Evolutionary conservation across 2,797 vertebrate species (phyloP).

Genomic region (Melopsittacus undulatus): DNA sequence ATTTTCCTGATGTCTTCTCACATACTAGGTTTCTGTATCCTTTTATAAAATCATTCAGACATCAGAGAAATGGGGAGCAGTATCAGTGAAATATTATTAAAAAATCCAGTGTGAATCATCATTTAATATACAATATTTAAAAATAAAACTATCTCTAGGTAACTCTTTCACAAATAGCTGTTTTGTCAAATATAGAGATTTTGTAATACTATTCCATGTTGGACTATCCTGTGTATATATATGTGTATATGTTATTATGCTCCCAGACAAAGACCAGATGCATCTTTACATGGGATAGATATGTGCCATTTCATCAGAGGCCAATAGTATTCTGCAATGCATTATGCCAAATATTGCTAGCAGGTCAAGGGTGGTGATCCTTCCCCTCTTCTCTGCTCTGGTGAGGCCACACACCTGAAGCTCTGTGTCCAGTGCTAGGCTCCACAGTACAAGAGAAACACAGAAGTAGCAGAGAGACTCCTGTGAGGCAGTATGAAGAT

Average conservation of each 20-base stretch:
- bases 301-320: rapidly evolving
- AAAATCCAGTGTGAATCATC: neutral
- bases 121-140: neutral
- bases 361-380: too few species aligned
- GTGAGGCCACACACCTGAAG: neutral
- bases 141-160: neutral
- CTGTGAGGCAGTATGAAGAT: neutral
- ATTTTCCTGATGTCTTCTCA: neutral
- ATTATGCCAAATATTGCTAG: neutral
- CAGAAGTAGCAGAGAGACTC: neutral
- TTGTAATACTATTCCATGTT: neutral
- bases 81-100: neutral
- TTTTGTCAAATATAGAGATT: neutral
- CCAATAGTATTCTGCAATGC: rapidly evolving
- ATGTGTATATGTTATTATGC: neutral
- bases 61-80: neutral
- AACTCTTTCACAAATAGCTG: neutral
- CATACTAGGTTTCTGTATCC: neutral
- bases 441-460: neutral
- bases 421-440: neutral
- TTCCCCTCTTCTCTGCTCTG: neutral
- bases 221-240: neutral
- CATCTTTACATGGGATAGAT: neutral
- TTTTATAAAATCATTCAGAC: neutral
- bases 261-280: neutral